Evolutionary conservation across 2,888 invertebrate genomes (phyloP).

Genomic region (Gastracanthus pulcherrimus): DNA sequence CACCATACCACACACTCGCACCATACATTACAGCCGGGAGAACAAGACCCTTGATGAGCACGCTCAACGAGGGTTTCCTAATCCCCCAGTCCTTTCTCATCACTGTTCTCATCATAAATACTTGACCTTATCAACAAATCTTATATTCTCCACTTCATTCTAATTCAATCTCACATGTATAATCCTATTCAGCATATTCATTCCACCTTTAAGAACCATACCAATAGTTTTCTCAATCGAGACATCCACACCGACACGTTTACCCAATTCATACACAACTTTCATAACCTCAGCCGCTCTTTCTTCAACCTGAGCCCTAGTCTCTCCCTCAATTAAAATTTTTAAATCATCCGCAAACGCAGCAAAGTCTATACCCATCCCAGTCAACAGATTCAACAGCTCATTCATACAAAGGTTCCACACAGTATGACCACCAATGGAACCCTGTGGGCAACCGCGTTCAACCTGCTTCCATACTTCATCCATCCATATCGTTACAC

Average conservation of each 20-base stretch:
- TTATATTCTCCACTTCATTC: no score
- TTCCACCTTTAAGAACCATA: not conserved
- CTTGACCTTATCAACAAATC: slow-evolving; percentile 5
- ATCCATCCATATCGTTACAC: not conserved
- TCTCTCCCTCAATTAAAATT: not conserved
- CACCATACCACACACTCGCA: slow-evolving; percentile 18
- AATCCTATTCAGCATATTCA: no score
- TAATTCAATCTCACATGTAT: no score
- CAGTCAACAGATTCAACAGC: not conserved
- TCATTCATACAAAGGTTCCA: no score
- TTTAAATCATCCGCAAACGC: not conserved
- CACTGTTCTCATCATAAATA: slow-evolving; percentile 50
- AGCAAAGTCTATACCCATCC: no score
- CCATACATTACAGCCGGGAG: slow-evolving; percentile 46
- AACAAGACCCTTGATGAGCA: slow-evolving; percentile 4
- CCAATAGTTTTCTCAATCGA: not conserved
- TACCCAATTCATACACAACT: not conserved
- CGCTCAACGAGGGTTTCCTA: not conserved
- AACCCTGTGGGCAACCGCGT: no score
- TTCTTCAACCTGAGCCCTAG: not conserved
- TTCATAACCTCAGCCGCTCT: not conserved
- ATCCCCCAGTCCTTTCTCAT: slow-evolving; percentile 55
- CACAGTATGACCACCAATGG: no score
- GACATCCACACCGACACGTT: not conserved
- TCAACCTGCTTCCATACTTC: no score